Conservation (phyloP, 2,888 invertebrate species). For the Metopia argyrocephala region DNA sequence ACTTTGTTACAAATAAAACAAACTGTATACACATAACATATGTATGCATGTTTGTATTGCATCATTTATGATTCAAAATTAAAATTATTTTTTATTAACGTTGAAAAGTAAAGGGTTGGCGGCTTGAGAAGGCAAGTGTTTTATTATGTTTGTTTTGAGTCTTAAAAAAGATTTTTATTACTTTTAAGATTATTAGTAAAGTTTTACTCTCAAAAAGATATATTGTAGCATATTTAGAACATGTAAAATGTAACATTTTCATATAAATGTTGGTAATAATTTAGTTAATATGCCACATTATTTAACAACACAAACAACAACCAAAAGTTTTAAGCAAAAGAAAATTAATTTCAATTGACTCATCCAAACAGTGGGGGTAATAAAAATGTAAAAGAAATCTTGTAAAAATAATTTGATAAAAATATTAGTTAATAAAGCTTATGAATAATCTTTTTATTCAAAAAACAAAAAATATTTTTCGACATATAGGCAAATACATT, state of each 20-base stretch:
- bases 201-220: slow-evolving; percentile 31
- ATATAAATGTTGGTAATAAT: slow-evolving; percentile 53
- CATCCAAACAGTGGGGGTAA: background rate
- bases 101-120: background rate
- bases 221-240: background rate
- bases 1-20: too few species aligned
- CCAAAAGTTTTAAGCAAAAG: background rate
- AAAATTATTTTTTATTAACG: background rate
- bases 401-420: too few species aligned
- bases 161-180: background rate
- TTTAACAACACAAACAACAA: slow-evolving; percentile 27
- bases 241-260: background rate
- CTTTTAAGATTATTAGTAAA: slow-evolving; percentile 42
- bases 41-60: too few species aligned
- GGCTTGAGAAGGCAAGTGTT: background rate
- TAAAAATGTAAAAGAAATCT: too few species aligned
- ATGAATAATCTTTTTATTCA: too few species aligned
- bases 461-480: too few species aligned
- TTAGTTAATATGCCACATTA: slow-evolving; percentile 53
- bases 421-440: too few species aligned
- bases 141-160: background rate
- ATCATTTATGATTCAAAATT: background rate
- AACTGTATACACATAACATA: too few species aligned
- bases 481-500: too few species aligned
- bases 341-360: background rate